Conservation (phyloP, 1,140 invertebrate genomes). For the Gonioctena quinquepunctata region DNA sequence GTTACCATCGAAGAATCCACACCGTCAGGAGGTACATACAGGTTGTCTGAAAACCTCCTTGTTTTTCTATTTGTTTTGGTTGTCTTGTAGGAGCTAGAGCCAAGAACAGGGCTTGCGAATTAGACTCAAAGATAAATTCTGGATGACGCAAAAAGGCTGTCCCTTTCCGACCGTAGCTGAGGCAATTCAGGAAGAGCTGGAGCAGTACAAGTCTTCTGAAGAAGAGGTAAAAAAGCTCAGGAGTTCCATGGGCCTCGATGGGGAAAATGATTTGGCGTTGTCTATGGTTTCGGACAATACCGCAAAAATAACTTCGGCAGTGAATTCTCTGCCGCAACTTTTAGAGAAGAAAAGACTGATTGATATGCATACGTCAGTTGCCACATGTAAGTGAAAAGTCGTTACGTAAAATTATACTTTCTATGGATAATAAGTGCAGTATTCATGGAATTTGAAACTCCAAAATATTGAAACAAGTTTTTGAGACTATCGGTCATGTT, state of each 20-base stretch:
- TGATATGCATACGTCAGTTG: constrained; percentile 98
- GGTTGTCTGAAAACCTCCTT: background rate
- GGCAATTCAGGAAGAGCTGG: constrained; percentile 96
- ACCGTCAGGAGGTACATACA: constrained; percentile 43
- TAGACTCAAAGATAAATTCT: constrained; percentile 91
- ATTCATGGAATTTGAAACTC: too few relatives aligned
- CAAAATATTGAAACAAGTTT: too few relatives aligned
- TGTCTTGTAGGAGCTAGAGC: constrained; percentile 61
- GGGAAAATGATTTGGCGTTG: constrained; percentile 74
- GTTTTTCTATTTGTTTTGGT: background rate
- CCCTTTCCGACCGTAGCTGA: constrained; percentile 98
- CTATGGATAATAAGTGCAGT: too few relatives aligned
- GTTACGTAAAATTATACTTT: too few relatives aligned
- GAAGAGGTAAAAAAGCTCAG: constrained; percentile 96
- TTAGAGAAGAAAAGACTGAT: constrained; percentile 96
- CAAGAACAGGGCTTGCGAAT: constrained; percentile 88
- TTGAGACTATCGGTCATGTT: too few relatives aligned
- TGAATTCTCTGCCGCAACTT: constrained; percentile 93
- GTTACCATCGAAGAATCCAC: constrained; percentile 78
- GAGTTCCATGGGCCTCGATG: constrained; percentile 85
- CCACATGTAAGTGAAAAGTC: constrained; percentile 75
- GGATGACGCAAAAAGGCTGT: constrained; percentile 91
- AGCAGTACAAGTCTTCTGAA: constrained; percentile 90
- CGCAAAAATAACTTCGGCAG: constrained; percentile 89
- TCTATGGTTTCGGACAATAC: constrained; percentile 93